phyloP scores from a whole-genome alignment of 2,888 invertebrate genomes.

The Seira ritae region DNA sequence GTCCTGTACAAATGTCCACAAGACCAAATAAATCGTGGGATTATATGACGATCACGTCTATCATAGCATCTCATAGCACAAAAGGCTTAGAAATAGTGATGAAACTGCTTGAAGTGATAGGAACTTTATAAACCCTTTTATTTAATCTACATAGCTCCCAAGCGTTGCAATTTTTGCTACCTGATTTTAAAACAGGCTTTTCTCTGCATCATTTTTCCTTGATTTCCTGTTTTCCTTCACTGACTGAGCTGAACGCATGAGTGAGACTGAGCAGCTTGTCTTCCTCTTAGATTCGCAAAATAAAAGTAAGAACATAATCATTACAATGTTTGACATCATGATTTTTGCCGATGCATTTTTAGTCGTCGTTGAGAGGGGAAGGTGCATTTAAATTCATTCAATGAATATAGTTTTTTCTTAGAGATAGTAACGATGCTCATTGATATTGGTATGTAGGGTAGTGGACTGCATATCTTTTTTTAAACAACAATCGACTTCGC shows the following conservation, averaged over 20 bases:
- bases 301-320: neutral
- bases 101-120: neutral
- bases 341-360: neutral
- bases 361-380: neutral
- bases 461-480: conserved; percentile 29
- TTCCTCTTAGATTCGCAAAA: neutral
- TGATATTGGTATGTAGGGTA: conserved; percentile 51
- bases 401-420: neutral
- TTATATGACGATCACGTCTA: no score
- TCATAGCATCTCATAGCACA: no score
- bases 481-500: neutral
- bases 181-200: conserved; percentile 5
- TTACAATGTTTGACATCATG: conserved; percentile 16
- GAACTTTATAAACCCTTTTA: neutral
- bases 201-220: neutral
- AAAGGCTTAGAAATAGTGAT: neutral
- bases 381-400: conserved; percentile 5
- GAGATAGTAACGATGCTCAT: neutral
- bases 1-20: no score
- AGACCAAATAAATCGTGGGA: no score
- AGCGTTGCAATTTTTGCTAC: neutral
- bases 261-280: neutral
- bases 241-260: neutral
- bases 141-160: neutral
- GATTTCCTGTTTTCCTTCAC: neutral